Base-by-base conservation (phyloP, 2,888 invertebrate species). In the Ochropacha duplaris region DNA sequence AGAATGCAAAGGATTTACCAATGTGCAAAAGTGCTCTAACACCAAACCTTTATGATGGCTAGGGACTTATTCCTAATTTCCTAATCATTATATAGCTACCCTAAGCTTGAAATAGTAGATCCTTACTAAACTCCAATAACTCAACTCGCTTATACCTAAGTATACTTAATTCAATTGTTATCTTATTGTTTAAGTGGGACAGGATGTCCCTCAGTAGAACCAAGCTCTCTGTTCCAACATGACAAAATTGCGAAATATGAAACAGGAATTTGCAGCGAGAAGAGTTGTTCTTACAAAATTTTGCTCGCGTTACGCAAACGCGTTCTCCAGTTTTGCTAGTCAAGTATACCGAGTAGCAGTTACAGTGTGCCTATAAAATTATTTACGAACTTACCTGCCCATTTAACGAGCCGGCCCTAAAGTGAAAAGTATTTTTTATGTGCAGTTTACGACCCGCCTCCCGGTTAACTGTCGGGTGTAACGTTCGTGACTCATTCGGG, bases 371-470 rank as follows among this genome's bases (percentile, higher is more conserved):
- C 60, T 72, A 76, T 86, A 83, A 87, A 86, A 81, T 84, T 85
- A 81, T 86, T 86, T 87, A 86, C 78, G 83, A 74, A 83, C 81
- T 80, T 82, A 84, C 86, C 87, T 85, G 80, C 62, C 64, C 73
- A 62, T 78, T 83, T 84, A 81, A 84, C 83, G 86, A 76, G 72
- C 64, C 54, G 63, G 72, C 72, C 76, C 78, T 84, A 81, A 84
- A 87, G 79, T 84, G 83, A 81, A 85, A 83, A 84, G 86, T 83
- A 78, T 83, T 86, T 81, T 86, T 86, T 84, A 85, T 71, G 78
- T 61, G 52, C 76, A 67, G 74, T 84, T 86, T 87, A 86, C 76
- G 83, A 74, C 58, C 57, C 60, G 62, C 36, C 58, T 59, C 59
- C 63, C 44, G 58, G 61, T 64, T 71, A 66, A 54, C 61, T 62